Conservation (phyloP, 2,888 invertebrate species). For the Dilophus febrilis region DNA sequence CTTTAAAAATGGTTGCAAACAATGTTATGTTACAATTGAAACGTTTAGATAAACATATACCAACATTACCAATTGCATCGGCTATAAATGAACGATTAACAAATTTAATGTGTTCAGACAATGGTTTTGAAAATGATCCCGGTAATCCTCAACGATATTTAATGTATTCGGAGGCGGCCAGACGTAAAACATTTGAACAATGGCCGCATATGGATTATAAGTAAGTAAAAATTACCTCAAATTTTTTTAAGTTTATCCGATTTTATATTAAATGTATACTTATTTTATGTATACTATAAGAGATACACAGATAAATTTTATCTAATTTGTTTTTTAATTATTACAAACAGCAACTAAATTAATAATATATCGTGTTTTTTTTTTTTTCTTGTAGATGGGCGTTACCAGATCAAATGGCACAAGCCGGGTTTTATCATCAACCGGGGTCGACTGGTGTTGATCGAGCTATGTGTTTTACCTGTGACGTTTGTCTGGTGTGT, state of each 20-base stretch:
- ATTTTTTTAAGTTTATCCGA: not conserved
- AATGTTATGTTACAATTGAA: conserved; percentile 69
- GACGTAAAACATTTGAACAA: conserved; percentile 77
- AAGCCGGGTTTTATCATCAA: conserved; percentile 92
- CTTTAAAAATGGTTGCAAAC: conserved; percentile 60
- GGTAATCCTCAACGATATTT: conserved; percentile 32
- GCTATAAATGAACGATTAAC: conserved; percentile 75
- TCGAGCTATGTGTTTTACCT: conserved; percentile 91
- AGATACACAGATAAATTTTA: too few species aligned
- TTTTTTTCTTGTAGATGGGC: conserved; percentile 58
- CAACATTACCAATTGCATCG: conserved; percentile 75
- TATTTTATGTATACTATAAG: too few species aligned
- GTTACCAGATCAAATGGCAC: conserved; percentile 88
- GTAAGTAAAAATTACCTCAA: conserved; percentile 33
- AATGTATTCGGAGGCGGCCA: conserved; percentile 86
- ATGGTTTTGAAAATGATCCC: conserved; percentile 26
- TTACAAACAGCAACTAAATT: too few species aligned
- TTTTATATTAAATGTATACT: not conserved
- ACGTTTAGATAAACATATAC: conserved; percentile 63
- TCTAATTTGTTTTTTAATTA: too few species aligned
- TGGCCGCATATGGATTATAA: conserved; percentile 98
- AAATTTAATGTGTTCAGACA: conserved; percentile 38
- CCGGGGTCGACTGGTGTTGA: conserved; percentile 81
- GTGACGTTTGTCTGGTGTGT: conserved; percentile 84
- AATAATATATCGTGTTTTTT: too few species aligned